Evolutionary conservation across 2,888 invertebrate genomes (phyloP).

Genomic region (Pegoplata infirma): DNA sequence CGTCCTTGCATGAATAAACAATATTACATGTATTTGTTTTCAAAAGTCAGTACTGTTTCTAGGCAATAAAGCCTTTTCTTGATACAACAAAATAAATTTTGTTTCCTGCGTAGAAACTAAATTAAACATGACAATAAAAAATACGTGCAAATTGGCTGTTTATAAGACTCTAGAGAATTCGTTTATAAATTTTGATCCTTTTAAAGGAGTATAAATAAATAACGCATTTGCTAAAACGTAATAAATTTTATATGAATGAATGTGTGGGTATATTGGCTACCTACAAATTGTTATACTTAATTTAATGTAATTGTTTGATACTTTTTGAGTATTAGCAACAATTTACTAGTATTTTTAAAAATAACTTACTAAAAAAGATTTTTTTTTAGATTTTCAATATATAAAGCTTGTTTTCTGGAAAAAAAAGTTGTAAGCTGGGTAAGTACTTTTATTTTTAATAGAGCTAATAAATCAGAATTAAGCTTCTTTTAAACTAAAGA

Average conservation of each 20-base stretch:
- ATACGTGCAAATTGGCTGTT: conserved; percentile 26
- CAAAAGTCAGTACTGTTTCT: background rate
- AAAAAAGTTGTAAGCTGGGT: background rate
- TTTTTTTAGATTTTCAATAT: background rate
- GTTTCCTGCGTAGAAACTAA: background rate
- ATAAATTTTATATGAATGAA: no score
- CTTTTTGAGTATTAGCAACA: background rate
- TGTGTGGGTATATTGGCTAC: no score
- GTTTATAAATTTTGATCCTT: background rate
- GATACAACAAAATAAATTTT: background rate
- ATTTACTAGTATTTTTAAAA: background rate
- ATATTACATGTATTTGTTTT: background rate
- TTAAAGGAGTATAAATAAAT: background rate
- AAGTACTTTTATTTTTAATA: conserved; percentile 4
- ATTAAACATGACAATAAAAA: background rate
- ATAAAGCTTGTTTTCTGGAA: background rate
- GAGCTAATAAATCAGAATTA: conserved; percentile 45
- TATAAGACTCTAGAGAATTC: background rate
- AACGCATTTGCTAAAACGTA: background rate
- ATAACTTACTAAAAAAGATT: background rate
- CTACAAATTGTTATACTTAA: background rate
- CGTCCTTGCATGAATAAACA: background rate
- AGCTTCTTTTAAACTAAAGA: conserved; percentile 4
- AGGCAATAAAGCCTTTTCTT: background rate
- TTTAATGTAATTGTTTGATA: background rate